Percentiles rank a stretch among this genome's conserved stretches.
Conservation (phyloP, 92 coral and sea anemone species). For the Metridium senile region DNA sequence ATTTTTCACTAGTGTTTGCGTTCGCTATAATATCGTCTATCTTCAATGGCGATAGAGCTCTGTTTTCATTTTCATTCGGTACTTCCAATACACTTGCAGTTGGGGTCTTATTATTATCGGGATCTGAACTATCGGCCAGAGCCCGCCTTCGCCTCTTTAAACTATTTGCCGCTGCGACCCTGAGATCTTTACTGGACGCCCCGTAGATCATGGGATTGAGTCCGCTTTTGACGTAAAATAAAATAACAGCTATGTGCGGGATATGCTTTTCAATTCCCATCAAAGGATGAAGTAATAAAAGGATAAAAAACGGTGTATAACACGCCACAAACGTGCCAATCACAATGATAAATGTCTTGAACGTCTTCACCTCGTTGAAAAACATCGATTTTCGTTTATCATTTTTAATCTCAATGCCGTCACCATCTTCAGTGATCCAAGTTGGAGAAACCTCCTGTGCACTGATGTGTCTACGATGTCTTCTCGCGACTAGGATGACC, state of each 20-base stretch:
- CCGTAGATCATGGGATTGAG: slow-evolving; percentile 36
- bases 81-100: not conserved
- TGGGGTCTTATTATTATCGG: not conserved
- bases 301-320: slow-evolving; percentile 28
- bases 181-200: slow-evolving; percentile 20
- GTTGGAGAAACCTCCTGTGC: slow-evolving; percentile 14
- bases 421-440: slow-evolving; percentile 9
- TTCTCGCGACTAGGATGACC: slow-evolving; percentile 52
- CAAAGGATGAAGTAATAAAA: not conserved
- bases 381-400: slow-evolving; percentile 4
- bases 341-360: slow-evolving; percentile 17
- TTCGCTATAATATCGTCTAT: slow-evolving; percentile 4
- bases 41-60: not conserved
- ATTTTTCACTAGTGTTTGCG: too few species aligned
- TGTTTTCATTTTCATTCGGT: not conserved
- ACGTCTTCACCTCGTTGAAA: slow-evolving; percentile 21
- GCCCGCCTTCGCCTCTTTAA: slow-evolving; percentile 12
- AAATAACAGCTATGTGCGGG: slow-evolving; percentile 11
- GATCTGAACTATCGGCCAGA: not conserved
- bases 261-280: not conserved
- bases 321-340: slow-evolving; percentile 32
- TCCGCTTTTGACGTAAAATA: slow-evolving; percentile 31
- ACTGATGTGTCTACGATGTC: slow-evolving; percentile 48
- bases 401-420: not conserved
- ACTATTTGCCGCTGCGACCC: slow-evolving; percentile 27